Evolutionary conservation across 2,888 invertebrate species (phyloP).

Genomic region (Eristalis arbustorum): DNA sequence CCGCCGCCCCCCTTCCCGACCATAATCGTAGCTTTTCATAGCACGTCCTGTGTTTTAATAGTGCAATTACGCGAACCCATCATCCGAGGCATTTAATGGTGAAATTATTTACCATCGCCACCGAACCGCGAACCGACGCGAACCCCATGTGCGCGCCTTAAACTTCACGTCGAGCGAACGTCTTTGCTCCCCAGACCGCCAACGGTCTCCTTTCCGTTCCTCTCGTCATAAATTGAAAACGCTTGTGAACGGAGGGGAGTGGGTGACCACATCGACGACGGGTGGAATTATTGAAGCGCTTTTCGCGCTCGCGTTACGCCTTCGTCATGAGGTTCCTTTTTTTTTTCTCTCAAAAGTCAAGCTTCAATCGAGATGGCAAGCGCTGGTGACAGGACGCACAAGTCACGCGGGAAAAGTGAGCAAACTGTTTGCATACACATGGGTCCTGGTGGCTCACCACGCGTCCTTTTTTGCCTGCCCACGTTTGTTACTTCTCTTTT

Average conservation of each 20-base stretch:
- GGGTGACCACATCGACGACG: not conserved
- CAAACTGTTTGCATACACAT: conserved; percentile 46
- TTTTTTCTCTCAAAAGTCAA: conserved; percentile 15
- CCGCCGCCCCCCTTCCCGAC: not conserved
- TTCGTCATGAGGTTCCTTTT: not conserved
- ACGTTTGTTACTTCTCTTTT: not conserved
- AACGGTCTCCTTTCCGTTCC: not conserved
- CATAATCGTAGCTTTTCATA: conserved; percentile 45
- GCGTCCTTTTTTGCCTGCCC: conserved; percentile 11
- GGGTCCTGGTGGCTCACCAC: conserved; percentile 23
- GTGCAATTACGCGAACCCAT: conserved; percentile 55
- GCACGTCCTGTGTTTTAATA: conserved; percentile 49
- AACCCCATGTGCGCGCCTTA: not conserved
- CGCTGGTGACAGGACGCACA: no score
- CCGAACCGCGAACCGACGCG: conserved; percentile 1
- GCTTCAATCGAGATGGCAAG: not conserved
- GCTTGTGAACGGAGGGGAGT: not conserved
- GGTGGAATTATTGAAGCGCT: conserved; percentile 38
- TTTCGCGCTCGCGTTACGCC: not conserved
- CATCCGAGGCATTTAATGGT: conserved; percentile 56
- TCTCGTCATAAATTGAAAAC: conserved; percentile 3
- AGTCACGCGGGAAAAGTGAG: not conserved
- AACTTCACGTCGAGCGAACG: not conserved
- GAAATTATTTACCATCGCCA: conserved; percentile 42
- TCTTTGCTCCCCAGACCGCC: not conserved